These are phyloP conservation scores for Epinotia nisella DNA, from an alignment of 2,888 invertebrate genomes.

Conservation along the genomic window DNA sequence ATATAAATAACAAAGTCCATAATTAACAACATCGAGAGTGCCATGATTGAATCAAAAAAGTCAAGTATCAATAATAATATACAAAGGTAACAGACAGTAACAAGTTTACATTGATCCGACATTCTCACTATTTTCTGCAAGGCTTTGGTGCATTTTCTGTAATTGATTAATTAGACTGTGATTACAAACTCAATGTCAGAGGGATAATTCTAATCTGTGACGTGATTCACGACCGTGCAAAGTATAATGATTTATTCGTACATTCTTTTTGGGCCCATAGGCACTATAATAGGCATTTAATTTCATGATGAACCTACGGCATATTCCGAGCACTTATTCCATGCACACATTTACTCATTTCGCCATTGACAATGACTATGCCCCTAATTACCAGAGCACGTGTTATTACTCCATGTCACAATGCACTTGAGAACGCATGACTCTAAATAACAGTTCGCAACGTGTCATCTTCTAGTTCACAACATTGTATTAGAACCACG, in stretches of 20 bases:
- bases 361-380: conserved; percentile 7
- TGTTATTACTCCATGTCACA: conserved; percentile 12
- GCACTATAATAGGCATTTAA: background rate
- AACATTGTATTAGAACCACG: background rate
- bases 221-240: background rate
- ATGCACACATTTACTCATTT: conserved; percentile 9
- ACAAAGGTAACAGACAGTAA: background rate
- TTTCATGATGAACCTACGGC: background rate
- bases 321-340: background rate
- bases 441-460: conserved; percentile 31
- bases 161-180: conserved; percentile 6
- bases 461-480: conserved; percentile 35
- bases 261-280: background rate
- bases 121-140: conserved; percentile 24
- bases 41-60: background rate
- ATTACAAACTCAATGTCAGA: background rate
- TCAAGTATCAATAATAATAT: background rate
- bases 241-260: background rate
- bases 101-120: conserved; percentile 35
- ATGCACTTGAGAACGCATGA: conserved; percentile 18
- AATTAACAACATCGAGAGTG: background rate
- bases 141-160: background rate
- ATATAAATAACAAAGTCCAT: background rate
- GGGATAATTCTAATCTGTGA: background rate
- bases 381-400: conserved; percentile 22